Evolutionary conservation across 2,797 vertebrate species (phyloP).

Genomic region (Tapirus indicus): DNA sequence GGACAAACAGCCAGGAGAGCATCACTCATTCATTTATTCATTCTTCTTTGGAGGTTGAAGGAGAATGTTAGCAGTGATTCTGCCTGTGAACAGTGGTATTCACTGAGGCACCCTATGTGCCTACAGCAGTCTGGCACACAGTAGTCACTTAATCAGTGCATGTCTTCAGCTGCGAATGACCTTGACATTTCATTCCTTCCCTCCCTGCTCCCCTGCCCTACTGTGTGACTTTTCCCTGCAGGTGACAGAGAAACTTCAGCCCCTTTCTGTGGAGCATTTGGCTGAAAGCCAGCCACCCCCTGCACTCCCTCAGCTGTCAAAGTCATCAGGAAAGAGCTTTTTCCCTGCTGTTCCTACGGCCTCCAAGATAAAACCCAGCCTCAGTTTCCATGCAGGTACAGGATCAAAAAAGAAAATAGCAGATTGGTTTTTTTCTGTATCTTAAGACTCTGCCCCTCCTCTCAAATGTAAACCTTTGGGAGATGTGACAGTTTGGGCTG

Average conservation of each 20-base stretch:
- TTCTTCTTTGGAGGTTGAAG: neutral
- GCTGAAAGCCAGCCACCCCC: neutral
- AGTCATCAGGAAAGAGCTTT: conserved; percentile 42
- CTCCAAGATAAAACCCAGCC: conserved; percentile 76
- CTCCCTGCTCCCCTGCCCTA: fast-evolving
- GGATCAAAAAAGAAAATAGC: fast-evolving
- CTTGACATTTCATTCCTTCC: fast-evolving
- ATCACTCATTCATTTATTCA: neutral
- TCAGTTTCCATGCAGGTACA: conserved; percentile 76
- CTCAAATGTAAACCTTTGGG: neutral
- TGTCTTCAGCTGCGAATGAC: neutral
- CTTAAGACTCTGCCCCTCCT: neutral
- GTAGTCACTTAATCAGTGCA: neutral
- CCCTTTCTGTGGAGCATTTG: conserved; percentile 20
- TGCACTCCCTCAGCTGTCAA: conserved; percentile 29
- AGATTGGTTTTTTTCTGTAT: fast-evolving
- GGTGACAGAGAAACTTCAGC: conserved; percentile 7
- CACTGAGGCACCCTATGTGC: fast-evolving
- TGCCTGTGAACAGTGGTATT: too few species aligned
- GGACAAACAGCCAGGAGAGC: too few species aligned
- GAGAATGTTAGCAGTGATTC: neutral
- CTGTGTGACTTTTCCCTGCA: neutral
- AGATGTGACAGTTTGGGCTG: neutral
- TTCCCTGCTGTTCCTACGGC: conserved; percentile 49
- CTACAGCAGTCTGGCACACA: neutral